Evolutionary conservation across 2,888 invertebrate species (phyloP).

Genomic region (Pollenia angustigena): DNA sequence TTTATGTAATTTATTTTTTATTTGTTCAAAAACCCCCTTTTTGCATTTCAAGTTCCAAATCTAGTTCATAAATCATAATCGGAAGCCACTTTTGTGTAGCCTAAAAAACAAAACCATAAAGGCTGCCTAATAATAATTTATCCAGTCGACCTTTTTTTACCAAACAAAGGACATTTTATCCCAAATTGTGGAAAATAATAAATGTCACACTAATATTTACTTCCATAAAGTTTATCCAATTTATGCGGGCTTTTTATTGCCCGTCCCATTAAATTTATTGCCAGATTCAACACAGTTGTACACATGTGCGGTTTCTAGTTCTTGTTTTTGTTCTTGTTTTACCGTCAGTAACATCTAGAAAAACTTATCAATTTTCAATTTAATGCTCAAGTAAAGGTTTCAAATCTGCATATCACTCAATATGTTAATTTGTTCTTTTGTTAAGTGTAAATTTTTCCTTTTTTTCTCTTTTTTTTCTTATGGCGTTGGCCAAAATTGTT

Average conservation of each 20-base stretch:
- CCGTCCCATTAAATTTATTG: constrained; percentile 8
- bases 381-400: not conserved
- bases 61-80: constrained; percentile 5
- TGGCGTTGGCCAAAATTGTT: constrained; percentile 10
- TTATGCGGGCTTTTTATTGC: constrained; percentile 2
- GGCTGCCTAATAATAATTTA: constrained; percentile 30
- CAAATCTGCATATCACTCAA: constrained; percentile 62
- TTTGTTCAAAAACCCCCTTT: not conserved
- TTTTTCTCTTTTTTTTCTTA: constrained; percentile 6
- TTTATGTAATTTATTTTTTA: not conserved
- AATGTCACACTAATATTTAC: constrained; percentile 22
- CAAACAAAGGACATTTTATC: constrained; percentile 17
- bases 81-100: constrained; percentile 27
- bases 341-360: not conserved
- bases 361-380: constrained; percentile 3
- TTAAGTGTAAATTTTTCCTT: not conserved
- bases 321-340: too few relatives aligned
- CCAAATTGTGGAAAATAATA: constrained; percentile 35
- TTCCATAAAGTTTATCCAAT: not conserved
- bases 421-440: constrained; percentile 60
- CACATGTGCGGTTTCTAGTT: not conserved
- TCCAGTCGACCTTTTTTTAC: constrained; percentile 24
- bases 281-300: not conserved
- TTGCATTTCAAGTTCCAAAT: not conserved
- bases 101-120: constrained; percentile 17